Evolutionary conservation across 2,113 vertebrate species (phyloP), one percentile per base, ranked within the genome.

Genomic region (Microtus oregoni): DNA sequence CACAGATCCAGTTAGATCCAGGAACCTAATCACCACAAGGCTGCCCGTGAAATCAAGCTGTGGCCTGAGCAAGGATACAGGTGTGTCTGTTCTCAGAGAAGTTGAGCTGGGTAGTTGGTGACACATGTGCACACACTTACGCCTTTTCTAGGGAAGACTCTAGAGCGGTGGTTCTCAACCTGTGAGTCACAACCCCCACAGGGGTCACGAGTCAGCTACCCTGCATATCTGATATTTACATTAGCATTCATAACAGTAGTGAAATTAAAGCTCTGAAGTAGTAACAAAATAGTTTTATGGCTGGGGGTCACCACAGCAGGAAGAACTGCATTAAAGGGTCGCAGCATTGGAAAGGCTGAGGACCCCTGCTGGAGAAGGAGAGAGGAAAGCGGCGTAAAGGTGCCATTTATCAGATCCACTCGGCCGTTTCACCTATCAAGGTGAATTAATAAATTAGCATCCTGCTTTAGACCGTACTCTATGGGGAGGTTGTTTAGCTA

Each of bases 401-500:
- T 85, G 55, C 28, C 88, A 96, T 76, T 94, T 94, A 92, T 95
- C 77, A 35, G 50, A 75, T 68, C n/a, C 44, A 77, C 72, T 78
- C 65, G 52, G 38, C 61, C 82, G 26, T 78, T 94, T 94, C 82
- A 76, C 86, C 91, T 87, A 83, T 75, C 15, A 47, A 77, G 65
- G 78, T 93, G 83, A 95, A 92, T 94, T 58, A 96, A 88, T 82
- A 82, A 91, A 88, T 96, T 91, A 96, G 28, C 44, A n/a, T 95
- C 92, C 82, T 75, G 94, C 95, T 86, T 81, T 44, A 73, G 86
- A 58, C 79, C 86, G 19, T 82, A 76, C 65, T 89, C 91, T 78
- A n/a, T 28, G 3, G 94, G 68, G 81, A 82, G 52, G 72, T 61
- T 77, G 41, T 78, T 91, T 75, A 73, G 58, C 38, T 47, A 90